Evolutionary conservation across 1,140 invertebrate genomes (phyloP).

Genomic region (Phymorhynchus buccinoides): DNA sequence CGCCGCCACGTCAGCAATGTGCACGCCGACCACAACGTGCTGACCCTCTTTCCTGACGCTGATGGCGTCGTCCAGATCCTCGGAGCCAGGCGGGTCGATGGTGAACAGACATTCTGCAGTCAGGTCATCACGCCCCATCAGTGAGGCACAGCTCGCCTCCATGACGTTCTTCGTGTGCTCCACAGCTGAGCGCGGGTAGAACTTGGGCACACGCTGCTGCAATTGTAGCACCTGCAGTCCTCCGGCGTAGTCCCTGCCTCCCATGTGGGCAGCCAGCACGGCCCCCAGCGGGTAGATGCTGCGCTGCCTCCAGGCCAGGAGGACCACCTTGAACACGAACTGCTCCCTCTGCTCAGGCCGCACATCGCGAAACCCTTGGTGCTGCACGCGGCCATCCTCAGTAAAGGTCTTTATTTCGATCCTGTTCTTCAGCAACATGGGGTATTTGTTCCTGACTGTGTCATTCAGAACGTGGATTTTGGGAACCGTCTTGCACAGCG

Average conservation of each 20-base stretch:
- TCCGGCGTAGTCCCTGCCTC: slow-evolving; percentile 42
- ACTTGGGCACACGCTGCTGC: slow-evolving; percentile 46
- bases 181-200: slow-evolving; percentile 26
- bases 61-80: slow-evolving; percentile 98
- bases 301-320: slow-evolving; percentile 45
- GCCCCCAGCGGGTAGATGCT: slow-evolving; percentile 52
- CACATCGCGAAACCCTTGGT: slow-evolving; percentile 37
- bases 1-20: slow-evolving; percentile 70
- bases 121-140: slow-evolving; percentile 80
- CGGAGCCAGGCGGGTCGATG: slow-evolving; percentile 97
- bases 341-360: slow-evolving; percentile 35
- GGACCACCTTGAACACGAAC: slow-evolving; percentile 53
- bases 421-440: slow-evolving; percentile 21
- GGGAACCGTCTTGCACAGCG: slow-evolving; percentile 64
- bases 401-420: slow-evolving; percentile 42
- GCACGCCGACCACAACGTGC: slow-evolving; percentile 59
- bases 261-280: slow-evolving; percentile 44
- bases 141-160: neutral
- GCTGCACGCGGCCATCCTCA: slow-evolving; percentile 29
- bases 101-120: slow-evolving; percentile 84
- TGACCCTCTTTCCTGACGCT: slow-evolving; percentile 75
- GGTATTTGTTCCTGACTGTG: slow-evolving; percentile 31
- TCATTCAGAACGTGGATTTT: slow-evolving; percentile 59
- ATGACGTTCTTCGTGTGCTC: neutral
- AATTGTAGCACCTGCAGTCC: slow-evolving; percentile 48